Conservation (phyloP, 2,797 vertebrate genomes). For the Trachurus trachurus region DNA sequence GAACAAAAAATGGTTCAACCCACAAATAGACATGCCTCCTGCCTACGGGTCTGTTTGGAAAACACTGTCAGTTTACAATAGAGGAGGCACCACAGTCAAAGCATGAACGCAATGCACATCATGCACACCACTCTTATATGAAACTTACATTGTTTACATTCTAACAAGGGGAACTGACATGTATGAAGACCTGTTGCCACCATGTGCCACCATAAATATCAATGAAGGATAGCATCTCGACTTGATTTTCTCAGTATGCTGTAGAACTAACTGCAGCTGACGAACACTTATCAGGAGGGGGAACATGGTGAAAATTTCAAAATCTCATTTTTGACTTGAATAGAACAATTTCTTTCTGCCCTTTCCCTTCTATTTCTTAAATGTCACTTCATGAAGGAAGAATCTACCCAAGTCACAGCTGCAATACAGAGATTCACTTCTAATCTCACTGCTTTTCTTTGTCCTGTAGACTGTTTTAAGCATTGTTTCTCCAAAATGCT, state of each 20-base stretch:
- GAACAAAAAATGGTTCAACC: neutral
- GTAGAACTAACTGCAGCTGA: neutral
- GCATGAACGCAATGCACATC: neutral
- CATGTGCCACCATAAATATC: neutral
- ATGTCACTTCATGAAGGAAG: constrained; percentile 40
- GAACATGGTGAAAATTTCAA: neutral
- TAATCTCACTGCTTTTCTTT: neutral
- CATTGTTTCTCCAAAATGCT: too few relatives aligned
- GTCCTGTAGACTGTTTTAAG: too few relatives aligned
- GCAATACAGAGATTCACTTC: neutral
- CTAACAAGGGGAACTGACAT: too few relatives aligned
- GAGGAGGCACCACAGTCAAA: neutral
- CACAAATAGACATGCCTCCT: neutral
- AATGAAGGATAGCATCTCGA: neutral
- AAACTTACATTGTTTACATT: too few relatives aligned
- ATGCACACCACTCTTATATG: too few relatives aligned
- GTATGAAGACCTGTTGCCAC: neutral
- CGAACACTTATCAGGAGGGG: neutral
- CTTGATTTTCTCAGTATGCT: neutral
- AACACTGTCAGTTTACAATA: neutral
- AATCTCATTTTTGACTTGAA: constrained; percentile 34
- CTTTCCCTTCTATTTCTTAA: constrained; percentile 50
- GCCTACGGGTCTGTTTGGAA: neutral
- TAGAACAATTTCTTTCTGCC: constrained; percentile 29
- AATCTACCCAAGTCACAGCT: neutral